phyloP scores from a whole-genome alignment of 2,797 vertebrate species.

The Microcaecilia unicolor region DNA sequence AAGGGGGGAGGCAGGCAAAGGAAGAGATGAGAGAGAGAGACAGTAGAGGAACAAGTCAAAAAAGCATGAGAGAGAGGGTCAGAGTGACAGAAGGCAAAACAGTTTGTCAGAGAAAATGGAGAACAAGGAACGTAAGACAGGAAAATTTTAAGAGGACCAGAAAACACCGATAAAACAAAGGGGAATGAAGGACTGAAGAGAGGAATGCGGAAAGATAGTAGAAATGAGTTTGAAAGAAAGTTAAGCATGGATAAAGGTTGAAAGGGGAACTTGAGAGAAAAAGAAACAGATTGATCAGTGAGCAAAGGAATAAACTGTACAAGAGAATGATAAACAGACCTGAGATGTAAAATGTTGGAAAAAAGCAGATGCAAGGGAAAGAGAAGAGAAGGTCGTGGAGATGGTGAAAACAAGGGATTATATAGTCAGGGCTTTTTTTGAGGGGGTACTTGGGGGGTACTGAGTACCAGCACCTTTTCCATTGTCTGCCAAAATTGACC shows the following conservation, averaged over 20 bases:
- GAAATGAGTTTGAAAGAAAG: not conserved
- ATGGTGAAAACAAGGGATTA: too few species aligned
- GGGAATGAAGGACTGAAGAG: not conserved
- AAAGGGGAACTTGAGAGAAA: too few species aligned
- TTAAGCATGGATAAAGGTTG: too few species aligned
- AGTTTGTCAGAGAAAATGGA: not conserved
- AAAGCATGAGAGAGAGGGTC: not conserved
- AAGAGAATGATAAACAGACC: not conserved
- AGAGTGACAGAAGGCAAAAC: not conserved
- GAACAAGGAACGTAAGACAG: not conserved
- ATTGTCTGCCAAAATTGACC: too few species aligned
- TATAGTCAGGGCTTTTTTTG: too few species aligned
- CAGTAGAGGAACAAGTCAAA: not conserved
- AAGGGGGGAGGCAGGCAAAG: not conserved
- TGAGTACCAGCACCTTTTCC: too few species aligned
- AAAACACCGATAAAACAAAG: fast-evolving
- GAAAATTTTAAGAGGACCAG: not conserved
- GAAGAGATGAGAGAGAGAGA: not conserved
- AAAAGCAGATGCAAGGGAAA: not conserved
- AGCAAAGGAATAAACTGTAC: not conserved
- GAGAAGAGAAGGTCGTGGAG: too few species aligned
- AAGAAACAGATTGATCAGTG: not conserved
- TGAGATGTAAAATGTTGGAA: too few species aligned
- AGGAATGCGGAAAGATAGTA: not conserved
- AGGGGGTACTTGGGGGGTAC: too few species aligned